These are phyloP conservation scores for Physeter macrocephalus DNA, from an alignment of 2,113 vertebrate species.

Conservation along the genomic window DNA sequence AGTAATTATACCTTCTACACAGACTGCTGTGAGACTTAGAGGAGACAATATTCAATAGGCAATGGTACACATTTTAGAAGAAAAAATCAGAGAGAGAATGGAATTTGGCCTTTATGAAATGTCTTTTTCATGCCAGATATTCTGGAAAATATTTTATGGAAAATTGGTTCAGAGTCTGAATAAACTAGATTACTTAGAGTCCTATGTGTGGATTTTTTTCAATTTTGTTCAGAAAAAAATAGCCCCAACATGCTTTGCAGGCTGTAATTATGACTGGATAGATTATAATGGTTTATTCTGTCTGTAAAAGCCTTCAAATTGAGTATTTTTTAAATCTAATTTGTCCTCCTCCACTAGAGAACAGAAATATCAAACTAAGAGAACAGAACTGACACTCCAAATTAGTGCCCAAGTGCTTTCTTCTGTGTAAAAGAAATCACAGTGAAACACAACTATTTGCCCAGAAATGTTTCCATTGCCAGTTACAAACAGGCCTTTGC, in stretches of 20 bases:
- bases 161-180: background rate
- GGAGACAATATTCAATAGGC: background rate
- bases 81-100: background rate
- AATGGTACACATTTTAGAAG: background rate
- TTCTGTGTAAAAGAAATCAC: background rate
- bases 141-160: background rate
- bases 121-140: background rate
- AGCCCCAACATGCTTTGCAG: background rate
- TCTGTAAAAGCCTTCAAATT: conserved; percentile 1
- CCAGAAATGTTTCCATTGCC: background rate
- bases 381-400: background rate
- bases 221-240: conserved; percentile 35
- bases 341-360: background rate
- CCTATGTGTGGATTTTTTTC: background rate
- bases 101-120: background rate
- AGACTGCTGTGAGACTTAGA: background rate
- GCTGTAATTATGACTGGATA: background rate
- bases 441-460: background rate
- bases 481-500: background rate
- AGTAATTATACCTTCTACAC: background rate
- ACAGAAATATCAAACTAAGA: background rate
- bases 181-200: background rate
- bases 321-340: background rate
- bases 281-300: background rate
- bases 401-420: background rate